Percentiles rank a stretch among this genome's conserved stretches.
These are phyloP conservation scores for Buphagus erythrorhynchus DNA, from an alignment of 2,797 vertebrate species.

Conservation along the genomic window DNA sequence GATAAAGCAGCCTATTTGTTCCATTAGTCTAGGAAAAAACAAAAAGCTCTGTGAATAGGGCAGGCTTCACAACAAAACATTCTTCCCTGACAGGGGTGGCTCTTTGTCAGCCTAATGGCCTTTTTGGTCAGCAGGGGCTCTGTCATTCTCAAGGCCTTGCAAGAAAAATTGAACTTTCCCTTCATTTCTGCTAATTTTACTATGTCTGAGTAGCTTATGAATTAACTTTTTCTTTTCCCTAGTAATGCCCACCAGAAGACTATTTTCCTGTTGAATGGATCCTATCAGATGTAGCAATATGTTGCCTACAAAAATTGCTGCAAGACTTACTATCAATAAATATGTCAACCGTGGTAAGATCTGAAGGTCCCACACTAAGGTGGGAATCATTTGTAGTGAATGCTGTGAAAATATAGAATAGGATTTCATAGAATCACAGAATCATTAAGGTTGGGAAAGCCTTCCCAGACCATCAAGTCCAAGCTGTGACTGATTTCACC, in stretches of 20 bases:
- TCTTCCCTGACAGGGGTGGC: neutral
- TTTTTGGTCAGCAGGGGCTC: neutral
- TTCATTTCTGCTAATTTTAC: neutral
- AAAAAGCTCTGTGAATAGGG: fast-evolving
- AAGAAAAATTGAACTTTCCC: neutral
- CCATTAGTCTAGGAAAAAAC: neutral
- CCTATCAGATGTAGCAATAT: neutral
- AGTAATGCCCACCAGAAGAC: neutral
- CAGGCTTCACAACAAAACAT: neutral
- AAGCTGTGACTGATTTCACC: neutral
- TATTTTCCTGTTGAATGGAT: neutral
- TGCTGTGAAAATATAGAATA: neutral
- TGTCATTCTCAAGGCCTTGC: neutral
- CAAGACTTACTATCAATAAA: neutral
- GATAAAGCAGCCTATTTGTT: neutral
- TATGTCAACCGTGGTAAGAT: neutral
- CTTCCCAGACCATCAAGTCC: neutral
- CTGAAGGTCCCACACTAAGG: neutral
- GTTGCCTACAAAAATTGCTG: neutral
- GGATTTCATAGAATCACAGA: neutral
- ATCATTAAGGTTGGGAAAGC: neutral
- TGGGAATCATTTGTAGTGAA: neutral
- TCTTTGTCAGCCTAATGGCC: neutral
- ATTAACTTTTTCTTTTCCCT: neutral
- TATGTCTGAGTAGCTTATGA: neutral